Evolutionary conservation across 2,888 invertebrate genomes (phyloP).

Genomic region (Eristalinus sepulchralis): DNA sequence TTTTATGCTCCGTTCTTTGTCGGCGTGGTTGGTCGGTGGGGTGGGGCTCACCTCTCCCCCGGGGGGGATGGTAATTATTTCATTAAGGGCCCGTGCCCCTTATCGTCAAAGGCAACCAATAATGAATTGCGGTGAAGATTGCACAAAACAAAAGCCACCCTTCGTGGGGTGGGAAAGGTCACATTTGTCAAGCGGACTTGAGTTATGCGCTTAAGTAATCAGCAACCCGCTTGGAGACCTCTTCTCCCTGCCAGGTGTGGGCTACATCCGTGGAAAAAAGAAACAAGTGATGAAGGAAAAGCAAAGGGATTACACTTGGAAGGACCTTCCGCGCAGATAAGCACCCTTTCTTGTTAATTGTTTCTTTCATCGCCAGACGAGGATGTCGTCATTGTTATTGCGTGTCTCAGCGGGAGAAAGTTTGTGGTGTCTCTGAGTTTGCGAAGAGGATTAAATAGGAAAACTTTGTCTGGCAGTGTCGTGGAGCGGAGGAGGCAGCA

Average conservation of each 20-base stretch:
- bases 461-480: not conserved
- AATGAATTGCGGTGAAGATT: slow-evolving; percentile 12
- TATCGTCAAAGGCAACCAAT: not conserved
- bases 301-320: not conserved
- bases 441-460: slow-evolving; percentile 19
- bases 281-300: slow-evolving; percentile 26
- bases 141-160: not conserved
- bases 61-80: slow-evolving; percentile 26
- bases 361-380: not conserved
- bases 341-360: slow-evolving; percentile 43
- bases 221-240: slow-evolving; percentile 17
- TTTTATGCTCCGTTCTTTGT: not conserved
- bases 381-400: not conserved
- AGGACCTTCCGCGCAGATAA: not conserved
- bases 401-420: slow-evolving; percentile 4
- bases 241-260: not conserved
- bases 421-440: slow-evolving; percentile 6
- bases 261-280: not conserved
- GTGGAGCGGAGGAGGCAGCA: not conserved
- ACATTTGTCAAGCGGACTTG: slow-evolving; percentile 34
- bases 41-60: not conserved
- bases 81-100: not conserved
- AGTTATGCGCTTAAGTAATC: slow-evolving; percentile 45
- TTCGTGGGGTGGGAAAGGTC: not conserved
- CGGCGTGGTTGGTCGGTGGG: not conserved